Conservation (phyloP, 2,113 vertebrate genomes). For the Coreoperca whiteheadi region DNA sequence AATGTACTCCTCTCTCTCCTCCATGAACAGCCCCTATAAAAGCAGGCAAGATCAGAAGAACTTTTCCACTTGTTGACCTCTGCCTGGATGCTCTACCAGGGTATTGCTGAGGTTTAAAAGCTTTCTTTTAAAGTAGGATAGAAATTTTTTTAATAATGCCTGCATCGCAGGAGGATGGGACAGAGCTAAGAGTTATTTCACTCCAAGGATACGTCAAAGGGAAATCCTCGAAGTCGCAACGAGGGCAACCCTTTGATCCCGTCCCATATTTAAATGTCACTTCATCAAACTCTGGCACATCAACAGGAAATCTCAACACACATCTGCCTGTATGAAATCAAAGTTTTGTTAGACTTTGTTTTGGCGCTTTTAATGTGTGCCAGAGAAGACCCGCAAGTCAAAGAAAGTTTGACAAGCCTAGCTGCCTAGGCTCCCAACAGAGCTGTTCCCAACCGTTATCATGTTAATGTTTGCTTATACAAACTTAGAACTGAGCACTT, state of each 20-base stretch:
- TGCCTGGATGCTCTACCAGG: slow-evolving; percentile 4
- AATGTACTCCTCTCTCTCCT: not conserved
- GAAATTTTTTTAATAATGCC: slow-evolving; percentile 24
- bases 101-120: slow-evolving; percentile 8
- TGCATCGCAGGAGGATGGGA: slow-evolving; percentile 16
- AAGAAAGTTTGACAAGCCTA: not conserved
- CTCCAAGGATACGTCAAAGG: slow-evolving; percentile 37
- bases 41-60: slow-evolving; percentile 27
- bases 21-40: not conserved
- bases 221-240: not conserved
- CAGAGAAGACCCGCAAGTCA: not conserved
- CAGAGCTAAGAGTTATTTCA: not conserved
- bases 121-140: not conserved
- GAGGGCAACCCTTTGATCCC: slow-evolving; percentile 31
- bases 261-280: slow-evolving; percentile 17
- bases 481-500: not conserved
- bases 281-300: slow-evolving; percentile 17
- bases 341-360: slow-evolving; percentile 20
- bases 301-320: not conserved
- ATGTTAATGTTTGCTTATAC: not conserved
- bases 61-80: not conserved
- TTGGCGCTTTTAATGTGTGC: not conserved
- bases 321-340: not conserved
- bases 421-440: not conserved
- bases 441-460: not conserved